Evolutionary conservation across 2,888 invertebrate species (phyloP).

Genomic region (Melieria picta): DNA sequence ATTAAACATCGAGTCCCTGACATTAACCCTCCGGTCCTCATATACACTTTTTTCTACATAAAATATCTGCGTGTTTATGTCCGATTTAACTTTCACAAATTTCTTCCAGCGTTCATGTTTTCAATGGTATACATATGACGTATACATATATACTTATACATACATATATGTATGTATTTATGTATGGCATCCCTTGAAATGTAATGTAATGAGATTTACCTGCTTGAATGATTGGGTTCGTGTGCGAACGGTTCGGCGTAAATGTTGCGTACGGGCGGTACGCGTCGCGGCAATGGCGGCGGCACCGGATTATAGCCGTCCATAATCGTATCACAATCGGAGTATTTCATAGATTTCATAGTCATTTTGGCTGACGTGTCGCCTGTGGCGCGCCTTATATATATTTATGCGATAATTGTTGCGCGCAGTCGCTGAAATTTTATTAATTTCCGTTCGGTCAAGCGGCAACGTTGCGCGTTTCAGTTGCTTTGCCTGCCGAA

Average conservation of each 20-base stretch:
- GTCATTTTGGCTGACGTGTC: slow-evolving; percentile 58
- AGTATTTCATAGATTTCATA: slow-evolving; percentile 68
- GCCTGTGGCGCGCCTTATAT: not conserved
- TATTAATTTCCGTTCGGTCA: too few relatives aligned
- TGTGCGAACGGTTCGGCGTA: slow-evolving; percentile 67
- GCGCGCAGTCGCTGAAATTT: too few relatives aligned
- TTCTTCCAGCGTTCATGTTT: not conserved
- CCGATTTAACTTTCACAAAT: too few relatives aligned
- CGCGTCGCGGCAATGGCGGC: slow-evolving; percentile 65
- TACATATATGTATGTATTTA: not conserved
- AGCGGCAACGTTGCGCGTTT: too few relatives aligned
- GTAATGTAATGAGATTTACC: slow-evolving; percentile 53
- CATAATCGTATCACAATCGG: slow-evolving; percentile 68
- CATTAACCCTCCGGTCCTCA: too few relatives aligned
- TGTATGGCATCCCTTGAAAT: not conserved
- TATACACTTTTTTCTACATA: too few relatives aligned
- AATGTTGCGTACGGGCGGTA: slow-evolving; percentile 66
- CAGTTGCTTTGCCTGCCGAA: too few relatives aligned
- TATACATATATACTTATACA: not conserved
- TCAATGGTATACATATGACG: not conserved
- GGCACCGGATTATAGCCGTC: slow-evolving; percentile 67
- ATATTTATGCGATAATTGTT: too few relatives aligned
- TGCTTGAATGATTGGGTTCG: slow-evolving; percentile 66
- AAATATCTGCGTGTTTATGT: too few relatives aligned
- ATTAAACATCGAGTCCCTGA: too few relatives aligned